Percentiles rank a stretch among this genome's conserved stretches.
Conservation (phyloP, 30 jellyfish, hydroid and myxozoan species). For the Chrysaora quinquecirrha region DNA sequence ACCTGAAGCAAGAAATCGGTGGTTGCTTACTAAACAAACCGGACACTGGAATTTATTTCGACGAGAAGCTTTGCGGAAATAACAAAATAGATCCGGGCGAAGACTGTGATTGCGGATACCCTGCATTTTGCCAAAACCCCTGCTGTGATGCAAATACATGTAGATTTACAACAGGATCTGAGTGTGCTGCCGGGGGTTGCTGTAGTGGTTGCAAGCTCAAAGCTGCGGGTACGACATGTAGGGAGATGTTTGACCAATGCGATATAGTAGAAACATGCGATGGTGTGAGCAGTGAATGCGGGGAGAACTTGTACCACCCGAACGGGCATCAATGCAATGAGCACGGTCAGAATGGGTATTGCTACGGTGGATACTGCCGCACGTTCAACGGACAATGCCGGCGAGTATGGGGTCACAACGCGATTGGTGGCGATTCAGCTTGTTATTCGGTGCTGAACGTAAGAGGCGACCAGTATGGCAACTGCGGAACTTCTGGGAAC, state of each 20-base stretch:
- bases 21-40: slow-evolving; percentile 54
- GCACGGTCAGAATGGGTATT: slow-evolving; percentile 34
- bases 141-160: slow-evolving; percentile 68
- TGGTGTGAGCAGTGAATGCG: slow-evolving; percentile 41
- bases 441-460: slow-evolving; percentile 29
- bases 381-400: slow-evolving; percentile 48
- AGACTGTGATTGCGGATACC: slow-evolving; percentile 69
- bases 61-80: slow-evolving; percentile 42
- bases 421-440: slow-evolving; percentile 8
- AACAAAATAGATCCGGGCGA: slow-evolving; percentile 60
- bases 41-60: slow-evolving; percentile 9
- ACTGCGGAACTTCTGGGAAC: slow-evolving; percentile 58
- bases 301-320: slow-evolving; percentile 27
- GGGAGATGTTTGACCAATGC: slow-evolving; percentile 33
- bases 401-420: slow-evolving; percentile 42
- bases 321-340: slow-evolving; percentile 48
- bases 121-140: slow-evolving; percentile 45
- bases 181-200: slow-evolving; percentile 57
- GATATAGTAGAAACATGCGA: slow-evolving; percentile 58
- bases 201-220: slow-evolving; percentile 35
- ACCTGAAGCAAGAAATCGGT: slow-evolving; percentile 25
- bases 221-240: slow-evolving; percentile 41
- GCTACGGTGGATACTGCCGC: slow-evolving; percentile 50
- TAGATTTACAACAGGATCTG: slow-evolving; percentile 52
- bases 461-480: slow-evolving; percentile 50